phyloP scores from a whole-genome alignment of 2,888 invertebrate genomes.

The Lottia gigantea region DNA sequence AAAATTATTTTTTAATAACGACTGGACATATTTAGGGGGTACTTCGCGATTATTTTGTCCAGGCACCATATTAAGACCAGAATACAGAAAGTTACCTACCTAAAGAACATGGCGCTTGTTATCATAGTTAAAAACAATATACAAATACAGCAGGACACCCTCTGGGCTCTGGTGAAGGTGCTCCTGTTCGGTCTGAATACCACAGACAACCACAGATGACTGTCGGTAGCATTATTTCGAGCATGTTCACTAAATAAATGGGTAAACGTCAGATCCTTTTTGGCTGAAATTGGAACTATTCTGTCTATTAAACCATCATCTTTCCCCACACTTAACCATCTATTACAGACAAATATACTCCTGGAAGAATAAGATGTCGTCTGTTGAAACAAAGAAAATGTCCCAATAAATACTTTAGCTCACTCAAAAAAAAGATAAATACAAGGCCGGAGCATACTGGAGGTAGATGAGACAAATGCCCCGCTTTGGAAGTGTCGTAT shows the following conservation, averaged over 20 bases:
- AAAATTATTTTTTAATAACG: no score
- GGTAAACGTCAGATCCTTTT: slow-evolving; percentile 64
- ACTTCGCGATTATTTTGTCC: no score
- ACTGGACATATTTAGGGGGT: no score
- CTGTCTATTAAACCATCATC: slow-evolving; percentile 68
- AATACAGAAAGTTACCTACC: background rate
- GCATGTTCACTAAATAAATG: slow-evolving; percentile 65
- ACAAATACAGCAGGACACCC: slow-evolving; percentile 2
- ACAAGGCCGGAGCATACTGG: no score
- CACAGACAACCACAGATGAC: slow-evolving; percentile 70
- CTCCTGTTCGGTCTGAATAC: slow-evolving; percentile 67
- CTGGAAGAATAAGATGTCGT: slow-evolving; percentile 33
- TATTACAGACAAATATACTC: slow-evolving; percentile 56
- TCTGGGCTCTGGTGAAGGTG: slow-evolving; percentile 58
- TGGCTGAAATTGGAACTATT: slow-evolving; percentile 63
- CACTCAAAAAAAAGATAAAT: no score
- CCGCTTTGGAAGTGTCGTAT: no score
- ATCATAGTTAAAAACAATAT: background rate
- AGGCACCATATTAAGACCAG: no score
- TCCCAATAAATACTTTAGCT: no score
- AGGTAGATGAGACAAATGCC: no score
- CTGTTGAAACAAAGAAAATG: background rate
- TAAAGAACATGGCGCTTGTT: slow-evolving; percentile 3
- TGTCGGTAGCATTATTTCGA: slow-evolving; percentile 66
- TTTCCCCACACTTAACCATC: slow-evolving; percentile 66